phyloP scores from a whole-genome alignment of 2,888 invertebrate genomes.

The Sisyra terminalis region DNA sequence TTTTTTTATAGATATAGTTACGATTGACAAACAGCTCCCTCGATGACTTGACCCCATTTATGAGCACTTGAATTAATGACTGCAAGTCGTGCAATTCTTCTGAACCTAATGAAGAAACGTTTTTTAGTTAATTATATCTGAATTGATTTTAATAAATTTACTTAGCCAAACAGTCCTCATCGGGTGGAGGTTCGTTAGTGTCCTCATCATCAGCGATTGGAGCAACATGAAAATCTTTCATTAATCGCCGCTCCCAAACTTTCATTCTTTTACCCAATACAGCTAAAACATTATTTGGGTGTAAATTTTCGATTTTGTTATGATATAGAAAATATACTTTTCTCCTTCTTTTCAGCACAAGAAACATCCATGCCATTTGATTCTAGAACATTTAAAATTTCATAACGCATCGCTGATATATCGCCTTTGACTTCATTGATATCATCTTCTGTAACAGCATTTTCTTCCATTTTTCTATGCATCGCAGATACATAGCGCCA shows the following conservation, averaged over 20 bases:
- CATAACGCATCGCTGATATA: constrained; percentile 80
- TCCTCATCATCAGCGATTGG: constrained; percentile 49
- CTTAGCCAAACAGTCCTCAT: constrained; percentile 41
- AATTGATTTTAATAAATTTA: constrained; percentile 12
- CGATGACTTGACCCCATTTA: constrained; percentile 59
- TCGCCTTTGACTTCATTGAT: constrained; percentile 90
- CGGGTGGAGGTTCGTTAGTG: constrained; percentile 28
- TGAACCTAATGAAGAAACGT: constrained; percentile 35
- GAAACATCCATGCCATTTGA: constrained; percentile 78
- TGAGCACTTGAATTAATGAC: constrained; percentile 49
- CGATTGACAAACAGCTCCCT: constrained; percentile 35
- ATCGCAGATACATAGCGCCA: constrained; percentile 84
- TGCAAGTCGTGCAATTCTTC: constrained; percentile 57
- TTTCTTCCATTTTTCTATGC: constrained; percentile 69
- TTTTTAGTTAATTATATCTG: no score
- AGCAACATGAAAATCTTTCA: constrained; percentile 78
- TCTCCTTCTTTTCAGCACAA: constrained; percentile 53
- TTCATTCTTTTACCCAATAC: constrained; percentile 62
- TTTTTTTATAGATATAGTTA: constrained; percentile 22
- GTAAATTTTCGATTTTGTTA: no score
- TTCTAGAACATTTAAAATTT: constrained; percentile 75
- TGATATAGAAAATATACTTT: constrained; percentile 30
- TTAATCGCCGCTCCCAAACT: constrained; percentile 71
- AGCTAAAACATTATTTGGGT: constrained; percentile 27
- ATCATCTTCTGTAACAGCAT: constrained; percentile 82